Conservation (phyloP, 2,797 vertebrate genomes). For the Sphenopsis melanotis region DNA sequence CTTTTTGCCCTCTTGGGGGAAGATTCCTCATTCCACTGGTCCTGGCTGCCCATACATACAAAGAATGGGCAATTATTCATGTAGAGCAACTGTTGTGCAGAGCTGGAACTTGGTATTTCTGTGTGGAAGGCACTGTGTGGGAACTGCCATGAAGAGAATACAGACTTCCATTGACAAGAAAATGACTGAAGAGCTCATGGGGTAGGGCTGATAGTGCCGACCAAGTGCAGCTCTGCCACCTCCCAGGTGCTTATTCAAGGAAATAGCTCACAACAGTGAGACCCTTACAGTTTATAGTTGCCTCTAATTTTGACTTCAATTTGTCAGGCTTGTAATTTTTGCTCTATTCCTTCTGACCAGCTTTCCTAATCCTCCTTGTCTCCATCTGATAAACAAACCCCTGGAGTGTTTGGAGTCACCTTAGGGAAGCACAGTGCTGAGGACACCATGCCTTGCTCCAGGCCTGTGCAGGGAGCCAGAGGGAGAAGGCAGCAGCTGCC, state of each 20-base stretch:
- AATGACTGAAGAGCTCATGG: background rate
- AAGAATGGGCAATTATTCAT: background rate
- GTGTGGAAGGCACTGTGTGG: background rate
- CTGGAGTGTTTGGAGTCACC: rapidly evolving
- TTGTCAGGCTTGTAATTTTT: background rate
- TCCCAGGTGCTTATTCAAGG: background rate
- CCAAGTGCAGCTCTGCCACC: background rate
- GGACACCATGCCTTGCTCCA: rapidly evolving
- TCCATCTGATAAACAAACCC: background rate
- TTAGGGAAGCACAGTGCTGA: rapidly evolving
- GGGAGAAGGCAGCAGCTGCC: background rate
- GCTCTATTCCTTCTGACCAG: background rate
- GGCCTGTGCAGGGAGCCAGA: background rate
- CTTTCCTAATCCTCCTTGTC: background rate
- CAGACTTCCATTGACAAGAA: background rate
- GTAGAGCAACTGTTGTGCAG: background rate
- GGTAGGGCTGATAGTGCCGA: background rate
- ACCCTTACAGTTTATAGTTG: background rate
- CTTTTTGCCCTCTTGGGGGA: background rate
- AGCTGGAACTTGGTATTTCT: background rate
- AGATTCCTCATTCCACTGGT: background rate
- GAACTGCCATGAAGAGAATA: background rate
- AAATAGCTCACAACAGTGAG: background rate
- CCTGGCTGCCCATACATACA: background rate
- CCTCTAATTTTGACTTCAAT: background rate